phyloP scores from a whole-genome alignment of 1,140 invertebrate genomes.

The Condylostylus longicornis region DNA sequence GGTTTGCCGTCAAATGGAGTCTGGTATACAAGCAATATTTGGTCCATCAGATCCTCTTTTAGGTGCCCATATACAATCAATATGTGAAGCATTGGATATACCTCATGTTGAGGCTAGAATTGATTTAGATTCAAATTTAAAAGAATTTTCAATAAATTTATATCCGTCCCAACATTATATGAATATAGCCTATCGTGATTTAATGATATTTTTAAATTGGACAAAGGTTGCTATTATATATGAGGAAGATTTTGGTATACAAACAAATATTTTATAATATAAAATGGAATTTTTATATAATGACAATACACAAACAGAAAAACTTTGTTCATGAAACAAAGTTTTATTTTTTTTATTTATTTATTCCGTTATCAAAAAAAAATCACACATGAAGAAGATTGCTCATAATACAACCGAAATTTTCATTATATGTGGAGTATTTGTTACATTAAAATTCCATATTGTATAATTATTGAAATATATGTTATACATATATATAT shows the following conservation, averaged over 20 bases:
- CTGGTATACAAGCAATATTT: conserved; percentile 76
- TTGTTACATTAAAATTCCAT: too few species aligned
- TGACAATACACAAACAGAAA: background rate
- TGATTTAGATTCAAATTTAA: conserved; percentile 47
- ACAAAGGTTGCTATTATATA: conserved; percentile 85
- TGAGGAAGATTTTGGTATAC: conserved; percentile 45
- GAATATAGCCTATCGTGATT: conserved; percentile 70
- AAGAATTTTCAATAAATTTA: conserved; percentile 78
- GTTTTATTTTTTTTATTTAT: too few species aligned
- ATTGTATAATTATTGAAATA: too few species aligned
- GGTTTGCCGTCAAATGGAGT: conserved; percentile 77
- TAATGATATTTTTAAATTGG: conserved; percentile 83
- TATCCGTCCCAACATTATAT: conserved; percentile 72
- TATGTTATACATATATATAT: too few species aligned
- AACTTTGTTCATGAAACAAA: conserved; percentile 2
- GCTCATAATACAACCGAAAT: too few species aligned
- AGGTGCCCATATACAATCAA: conserved; percentile 72
- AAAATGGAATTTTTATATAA: background rate
- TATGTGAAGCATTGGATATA: conserved; percentile 75
- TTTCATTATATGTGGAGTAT: too few species aligned
- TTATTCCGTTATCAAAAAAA: too few species aligned
- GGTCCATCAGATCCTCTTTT: conserved; percentile 70
- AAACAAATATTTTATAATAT: too few species aligned
- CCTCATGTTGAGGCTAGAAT: conserved; percentile 73
- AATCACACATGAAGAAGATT: too few species aligned